Percentiles rank a stretch among this genome's conserved stretches.
Conservation (phyloP, 2,113 vertebrate genomes). For the Eptatretus burgeri region DNA sequence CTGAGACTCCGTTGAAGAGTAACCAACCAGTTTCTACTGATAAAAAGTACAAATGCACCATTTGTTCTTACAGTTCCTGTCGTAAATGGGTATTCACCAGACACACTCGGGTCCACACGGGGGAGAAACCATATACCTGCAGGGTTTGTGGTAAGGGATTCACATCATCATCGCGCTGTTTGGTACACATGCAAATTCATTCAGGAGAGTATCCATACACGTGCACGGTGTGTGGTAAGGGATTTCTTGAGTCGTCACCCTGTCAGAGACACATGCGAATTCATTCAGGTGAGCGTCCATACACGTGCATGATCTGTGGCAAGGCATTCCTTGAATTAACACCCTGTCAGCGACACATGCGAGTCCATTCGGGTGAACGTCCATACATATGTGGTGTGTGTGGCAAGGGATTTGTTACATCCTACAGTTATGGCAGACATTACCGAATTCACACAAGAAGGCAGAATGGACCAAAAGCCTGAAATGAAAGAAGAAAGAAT, state of each 20-base stretch:
- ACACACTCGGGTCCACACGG: slow-evolving; percentile 1
- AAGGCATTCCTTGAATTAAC: not conserved
- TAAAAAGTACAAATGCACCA: too few species aligned
- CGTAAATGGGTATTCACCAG: too few species aligned
- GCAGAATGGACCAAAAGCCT: too few species aligned
- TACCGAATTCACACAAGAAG: too few species aligned
- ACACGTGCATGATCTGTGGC: not conserved
- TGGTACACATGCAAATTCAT: not conserved
- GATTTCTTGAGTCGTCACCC: not conserved
- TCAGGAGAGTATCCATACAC: not conserved
- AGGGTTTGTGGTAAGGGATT: not conserved
- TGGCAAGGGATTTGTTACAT: not conserved
- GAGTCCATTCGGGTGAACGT: not conserved
- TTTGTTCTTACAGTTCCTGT: too few species aligned
- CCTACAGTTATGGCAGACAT: too few species aligned
- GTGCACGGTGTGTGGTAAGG: not conserved
- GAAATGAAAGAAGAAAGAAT: too few species aligned
- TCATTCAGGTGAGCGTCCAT: not conserved
- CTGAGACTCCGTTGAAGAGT: too few species aligned
- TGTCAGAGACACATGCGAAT: not conserved
- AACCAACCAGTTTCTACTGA: too few species aligned
- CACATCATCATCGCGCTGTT: not conserved
- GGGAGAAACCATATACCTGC: slow-evolving; percentile 1
- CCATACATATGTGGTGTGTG: not conserved
- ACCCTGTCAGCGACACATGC: not conserved